A percentile compares a stretch with the other conserved stretches of the same genome.
Conservation (phyloP, 1,140 invertebrate species). For the Zaprionus capensis region DNA sequence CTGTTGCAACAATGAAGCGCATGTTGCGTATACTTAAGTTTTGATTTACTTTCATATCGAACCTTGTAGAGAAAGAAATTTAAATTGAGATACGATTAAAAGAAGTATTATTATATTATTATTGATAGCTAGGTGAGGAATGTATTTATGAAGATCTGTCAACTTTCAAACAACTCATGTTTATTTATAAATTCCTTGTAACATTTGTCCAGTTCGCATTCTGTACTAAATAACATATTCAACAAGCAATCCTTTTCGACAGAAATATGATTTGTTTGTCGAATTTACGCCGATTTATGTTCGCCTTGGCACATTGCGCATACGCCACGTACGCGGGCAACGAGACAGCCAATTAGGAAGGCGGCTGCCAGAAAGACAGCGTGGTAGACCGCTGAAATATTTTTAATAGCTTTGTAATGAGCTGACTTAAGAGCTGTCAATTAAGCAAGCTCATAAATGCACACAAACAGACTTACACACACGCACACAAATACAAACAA, state of each 20-base stretch:
- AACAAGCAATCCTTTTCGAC: not conserved
- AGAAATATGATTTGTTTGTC: conserved; percentile 7
- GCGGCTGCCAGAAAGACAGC: conserved; percentile 55
- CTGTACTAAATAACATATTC: too few species aligned
- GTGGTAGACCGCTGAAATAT: conserved; percentile 41
- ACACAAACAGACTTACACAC: not conserved
- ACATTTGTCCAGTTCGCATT: too few species aligned
- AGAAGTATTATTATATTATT: not conserved
- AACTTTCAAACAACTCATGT: too few species aligned
- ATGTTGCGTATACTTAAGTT: conserved; percentile 8
- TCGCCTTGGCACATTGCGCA: conserved; percentile 11
- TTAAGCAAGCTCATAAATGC: conserved; percentile 10
- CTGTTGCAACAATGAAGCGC: conserved; percentile 2
- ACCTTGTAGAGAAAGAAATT: not conserved
- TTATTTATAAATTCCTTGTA: too few species aligned
- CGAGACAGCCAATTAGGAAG: conserved; percentile 56
- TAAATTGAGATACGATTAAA: not conserved
- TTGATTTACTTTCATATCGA: not conserved
- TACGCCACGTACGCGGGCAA: conserved; percentile 17
- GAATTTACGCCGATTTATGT: not conserved
- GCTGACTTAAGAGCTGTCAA: conserved; percentile 64
- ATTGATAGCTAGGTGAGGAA: not conserved
- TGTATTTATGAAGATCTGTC: too few species aligned
- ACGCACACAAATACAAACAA: too few species aligned
- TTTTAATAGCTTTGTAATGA: conserved; percentile 72